A percentile compares a stretch with the other conserved stretches of the same genome.
These are phyloP conservation scores for Hippoglossus stenolepis DNA, from an alignment of 2,113 vertebrate species.

Conservation along the genomic window DNA sequence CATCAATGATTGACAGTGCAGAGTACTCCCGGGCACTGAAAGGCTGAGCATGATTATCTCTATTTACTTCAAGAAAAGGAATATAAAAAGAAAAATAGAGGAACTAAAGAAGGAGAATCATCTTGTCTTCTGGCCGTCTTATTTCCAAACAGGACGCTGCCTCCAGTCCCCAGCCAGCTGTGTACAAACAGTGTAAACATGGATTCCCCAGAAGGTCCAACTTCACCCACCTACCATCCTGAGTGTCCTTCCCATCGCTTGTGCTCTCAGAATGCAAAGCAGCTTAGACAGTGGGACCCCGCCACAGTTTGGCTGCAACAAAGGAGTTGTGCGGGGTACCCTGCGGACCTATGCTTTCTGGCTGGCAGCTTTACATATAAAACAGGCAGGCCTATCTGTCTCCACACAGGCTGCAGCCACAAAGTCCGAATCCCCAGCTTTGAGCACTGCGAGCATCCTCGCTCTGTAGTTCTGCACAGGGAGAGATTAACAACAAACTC, in stretches of 20 bases:
- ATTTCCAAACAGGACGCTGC: constrained; percentile 33
- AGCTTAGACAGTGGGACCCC: constrained; percentile 69
- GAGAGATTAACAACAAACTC: constrained; percentile 78
- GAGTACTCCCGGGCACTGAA: constrained; percentile 39
- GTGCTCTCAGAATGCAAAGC: constrained; percentile 72
- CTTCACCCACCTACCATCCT: constrained; percentile 61
- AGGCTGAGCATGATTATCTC: constrained; percentile 34
- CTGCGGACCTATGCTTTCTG: constrained; percentile 71
- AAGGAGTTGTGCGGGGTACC: constrained; percentile 69
- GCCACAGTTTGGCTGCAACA: constrained; percentile 72
- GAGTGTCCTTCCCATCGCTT: constrained; percentile 54
- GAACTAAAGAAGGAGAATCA: neutral
- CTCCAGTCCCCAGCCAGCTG: constrained; percentile 1
- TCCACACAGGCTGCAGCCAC: constrained; percentile 72
- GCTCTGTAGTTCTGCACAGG: constrained; percentile 68
- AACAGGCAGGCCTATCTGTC: constrained; percentile 79
- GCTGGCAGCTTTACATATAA: constrained; percentile 82
- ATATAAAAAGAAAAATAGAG: neutral
- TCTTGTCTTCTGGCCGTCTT: constrained; percentile 10
- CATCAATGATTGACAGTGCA: constrained; percentile 58
- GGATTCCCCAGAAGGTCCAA: constrained; percentile 43
- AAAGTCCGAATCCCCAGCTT: constrained; percentile 75
- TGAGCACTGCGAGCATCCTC: constrained; percentile 65
- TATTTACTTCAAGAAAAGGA: neutral
- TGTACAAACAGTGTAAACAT: constrained; percentile 38